These are phyloP conservation scores for Entomobrya multifasciata DNA, from an alignment of 2,888 invertebrate species.

Conservation along the genomic window DNA sequence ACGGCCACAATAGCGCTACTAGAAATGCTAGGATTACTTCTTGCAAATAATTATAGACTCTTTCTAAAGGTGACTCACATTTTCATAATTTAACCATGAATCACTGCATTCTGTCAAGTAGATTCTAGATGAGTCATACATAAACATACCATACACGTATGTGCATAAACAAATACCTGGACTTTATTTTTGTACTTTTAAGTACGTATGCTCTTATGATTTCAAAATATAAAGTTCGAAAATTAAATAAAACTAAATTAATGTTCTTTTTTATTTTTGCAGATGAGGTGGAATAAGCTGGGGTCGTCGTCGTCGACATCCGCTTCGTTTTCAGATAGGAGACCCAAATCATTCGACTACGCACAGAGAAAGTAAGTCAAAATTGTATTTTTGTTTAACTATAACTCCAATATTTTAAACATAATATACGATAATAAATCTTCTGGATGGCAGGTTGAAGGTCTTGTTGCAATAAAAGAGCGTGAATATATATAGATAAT, in stretches of 20 bases:
- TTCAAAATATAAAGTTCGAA: too few relatives aligned
- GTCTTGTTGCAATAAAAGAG: too few relatives aligned
- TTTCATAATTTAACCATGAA: not conserved
- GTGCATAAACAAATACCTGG: too few relatives aligned
- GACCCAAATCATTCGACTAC: conserved; percentile 78
- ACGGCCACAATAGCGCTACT: not conserved
- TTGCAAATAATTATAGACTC: not conserved
- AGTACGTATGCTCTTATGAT: too few relatives aligned
- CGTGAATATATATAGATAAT: too few relatives aligned
- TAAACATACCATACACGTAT: too few relatives aligned
- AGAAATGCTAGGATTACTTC: conserved; percentile 28
- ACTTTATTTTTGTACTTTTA: too few relatives aligned
- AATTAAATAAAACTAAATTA: not conserved
- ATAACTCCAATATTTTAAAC: too few relatives aligned
- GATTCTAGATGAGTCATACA: conserved; percentile 18
- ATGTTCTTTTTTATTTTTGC: conserved; percentile 34
- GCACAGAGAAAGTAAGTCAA: conserved; percentile 79
- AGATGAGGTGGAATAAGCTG: conserved; percentile 78
- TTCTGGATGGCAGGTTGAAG: too few relatives aligned
- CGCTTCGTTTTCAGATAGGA: conserved; percentile 70
- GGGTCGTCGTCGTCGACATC: conserved; percentile 56
- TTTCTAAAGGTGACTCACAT: conserved; percentile 34
- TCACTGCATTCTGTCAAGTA: conserved; percentile 1
- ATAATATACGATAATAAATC: too few relatives aligned
- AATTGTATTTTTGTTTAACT: too few relatives aligned